Conservation (phyloP, 2,797 vertebrate species). For the Poecilia wingei region DNA sequence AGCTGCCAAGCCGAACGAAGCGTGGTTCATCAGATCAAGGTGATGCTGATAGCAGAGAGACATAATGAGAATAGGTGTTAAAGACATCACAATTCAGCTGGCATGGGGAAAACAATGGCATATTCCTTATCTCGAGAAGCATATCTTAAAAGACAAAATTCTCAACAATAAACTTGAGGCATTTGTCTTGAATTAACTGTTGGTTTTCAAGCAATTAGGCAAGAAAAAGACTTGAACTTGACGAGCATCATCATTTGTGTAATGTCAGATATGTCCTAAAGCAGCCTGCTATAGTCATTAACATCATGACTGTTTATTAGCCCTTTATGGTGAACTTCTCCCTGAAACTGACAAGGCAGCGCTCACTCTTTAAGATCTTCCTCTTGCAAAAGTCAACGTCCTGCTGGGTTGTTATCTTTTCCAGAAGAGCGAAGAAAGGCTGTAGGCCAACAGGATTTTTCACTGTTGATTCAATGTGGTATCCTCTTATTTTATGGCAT, state of each 20-base stretch:
- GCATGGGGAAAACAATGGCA: conserved; percentile 10
- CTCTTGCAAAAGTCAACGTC: background rate
- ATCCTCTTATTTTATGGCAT: background rate
- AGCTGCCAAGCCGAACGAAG: conserved; percentile 42
- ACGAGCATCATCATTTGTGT: conserved; percentile 65
- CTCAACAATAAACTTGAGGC: background rate
- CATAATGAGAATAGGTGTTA: conserved; percentile 40
- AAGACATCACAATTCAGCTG: conserved; percentile 46
- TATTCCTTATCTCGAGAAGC: conserved; percentile 45
- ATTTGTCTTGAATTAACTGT: conserved; percentile 70
- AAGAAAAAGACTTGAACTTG: conserved; percentile 60
- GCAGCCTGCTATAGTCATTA: conserved; percentile 23
- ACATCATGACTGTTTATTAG: background rate
- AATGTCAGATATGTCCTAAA: conserved; percentile 70
- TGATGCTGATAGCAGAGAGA: conserved; percentile 44
- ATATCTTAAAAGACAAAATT: conserved; percentile 33
- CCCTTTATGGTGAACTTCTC: conserved; percentile 2
- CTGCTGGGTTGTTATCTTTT: background rate
- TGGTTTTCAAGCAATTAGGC: conserved; percentile 62
- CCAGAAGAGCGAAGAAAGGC: background rate
- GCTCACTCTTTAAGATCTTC: background rate
- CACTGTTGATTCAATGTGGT: background rate
- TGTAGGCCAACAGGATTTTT: background rate
- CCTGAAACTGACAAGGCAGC: background rate
- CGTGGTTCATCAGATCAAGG: conserved; percentile 33